Percentiles rank a stretch among this genome's conserved stretches.
These are phyloP conservation scores for Rhizoglyphus robini DNA, from an alignment of 1,140 invertebrate species.

Conservation along the genomic window DNA sequence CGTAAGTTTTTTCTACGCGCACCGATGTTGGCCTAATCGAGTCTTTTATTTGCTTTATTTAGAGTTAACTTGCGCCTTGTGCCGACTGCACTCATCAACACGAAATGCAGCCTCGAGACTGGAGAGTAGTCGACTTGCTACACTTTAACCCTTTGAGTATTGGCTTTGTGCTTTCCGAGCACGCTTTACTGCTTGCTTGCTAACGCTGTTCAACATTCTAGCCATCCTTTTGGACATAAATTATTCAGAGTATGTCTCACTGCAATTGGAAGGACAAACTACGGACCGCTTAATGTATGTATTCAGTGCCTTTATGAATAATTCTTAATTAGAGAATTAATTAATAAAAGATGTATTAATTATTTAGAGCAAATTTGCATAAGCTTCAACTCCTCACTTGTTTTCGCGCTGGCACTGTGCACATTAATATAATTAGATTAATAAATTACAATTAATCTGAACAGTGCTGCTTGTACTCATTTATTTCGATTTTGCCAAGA, in stretches of 20 bases:
- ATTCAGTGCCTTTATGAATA: background rate
- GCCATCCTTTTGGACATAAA: background rate
- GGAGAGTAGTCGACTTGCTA: no score
- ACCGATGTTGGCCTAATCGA: background rate
- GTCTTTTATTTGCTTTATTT: background rate
- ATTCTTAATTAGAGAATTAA: constrained; percentile 4
- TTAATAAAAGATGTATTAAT: constrained; percentile 2
- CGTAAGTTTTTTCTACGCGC: constrained; percentile 4
- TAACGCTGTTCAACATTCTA: no score
- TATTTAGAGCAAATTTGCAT: background rate
- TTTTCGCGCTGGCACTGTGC: background rate
- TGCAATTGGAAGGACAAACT: background rate
- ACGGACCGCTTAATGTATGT: no score
- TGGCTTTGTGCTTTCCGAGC: background rate
- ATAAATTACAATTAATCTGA: constrained; percentile 12
- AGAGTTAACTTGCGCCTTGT: background rate
- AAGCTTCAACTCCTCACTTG: background rate
- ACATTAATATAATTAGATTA: constrained; percentile 6
- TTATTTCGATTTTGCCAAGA: background rate
- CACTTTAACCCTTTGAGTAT: constrained; percentile 1
- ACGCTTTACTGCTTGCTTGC: background rate
- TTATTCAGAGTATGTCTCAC: background rate
- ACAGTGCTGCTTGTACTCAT: background rate
- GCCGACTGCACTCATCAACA: no score
- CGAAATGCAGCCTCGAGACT: no score